These are phyloP conservation scores for Thermophis baileyi DNA, from an alignment of 2,113 vertebrate species.

Conservation along the genomic window DNA sequence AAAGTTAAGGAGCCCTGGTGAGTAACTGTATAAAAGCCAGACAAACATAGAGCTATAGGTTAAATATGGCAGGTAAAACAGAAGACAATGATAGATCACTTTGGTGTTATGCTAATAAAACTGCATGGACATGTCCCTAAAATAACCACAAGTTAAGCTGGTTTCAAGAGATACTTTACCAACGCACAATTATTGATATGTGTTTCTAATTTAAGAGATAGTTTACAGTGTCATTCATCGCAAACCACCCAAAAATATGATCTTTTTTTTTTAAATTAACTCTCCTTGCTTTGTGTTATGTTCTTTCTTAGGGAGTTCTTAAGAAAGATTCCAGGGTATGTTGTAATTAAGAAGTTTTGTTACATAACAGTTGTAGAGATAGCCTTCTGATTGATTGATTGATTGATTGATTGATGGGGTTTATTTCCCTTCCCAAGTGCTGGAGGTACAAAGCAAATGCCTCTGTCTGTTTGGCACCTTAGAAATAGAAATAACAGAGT, in stretches of 20 bases:
- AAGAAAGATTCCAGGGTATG: background rate
- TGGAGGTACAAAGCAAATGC: background rate
- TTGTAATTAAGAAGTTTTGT: background rate
- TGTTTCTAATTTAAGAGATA: background rate
- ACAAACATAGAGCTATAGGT: background rate
- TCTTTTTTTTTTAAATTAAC: background rate
- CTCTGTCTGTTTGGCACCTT: background rate
- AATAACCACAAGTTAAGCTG: background rate
- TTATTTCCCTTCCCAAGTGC: background rate
- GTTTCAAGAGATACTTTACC: background rate
- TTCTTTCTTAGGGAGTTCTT: background rate
- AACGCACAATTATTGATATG: slow-evolving; percentile 4
- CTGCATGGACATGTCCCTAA: background rate
- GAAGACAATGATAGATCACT: background rate
- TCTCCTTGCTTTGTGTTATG: background rate
- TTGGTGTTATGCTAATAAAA: background rate
- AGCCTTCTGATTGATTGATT: too few species aligned
- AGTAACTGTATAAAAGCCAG: background rate
- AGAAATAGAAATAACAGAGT: too few species aligned
- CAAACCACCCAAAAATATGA: background rate
- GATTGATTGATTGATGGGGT: background rate
- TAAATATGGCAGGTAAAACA: background rate
- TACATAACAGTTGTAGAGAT: background rate
- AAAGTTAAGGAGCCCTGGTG: background rate
- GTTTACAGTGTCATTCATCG: background rate